Evolutionary conservation across 2,797 vertebrate genomes (phyloP), one percentile per base, ranked within the genome.

Genomic region (Falco naumanni): DNA sequence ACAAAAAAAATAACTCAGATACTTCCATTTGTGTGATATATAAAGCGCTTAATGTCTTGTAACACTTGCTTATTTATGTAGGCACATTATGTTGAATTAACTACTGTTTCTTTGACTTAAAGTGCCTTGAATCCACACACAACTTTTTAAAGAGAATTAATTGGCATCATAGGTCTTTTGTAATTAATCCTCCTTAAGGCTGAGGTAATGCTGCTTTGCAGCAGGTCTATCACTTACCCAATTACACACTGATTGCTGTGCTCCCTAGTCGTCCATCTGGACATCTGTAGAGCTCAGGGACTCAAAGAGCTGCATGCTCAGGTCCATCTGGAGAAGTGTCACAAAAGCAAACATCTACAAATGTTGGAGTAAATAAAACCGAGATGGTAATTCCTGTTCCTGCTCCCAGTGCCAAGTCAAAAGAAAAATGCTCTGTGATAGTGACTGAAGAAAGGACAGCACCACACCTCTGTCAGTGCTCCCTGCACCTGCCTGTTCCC

Each of bases 131-230:
- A 92, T 88, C 63, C 48, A 59, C 69, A 88, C 54, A 63, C 25
- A 91, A 91, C 71, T 88, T 97, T 96, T 94, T 86, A 92, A 92
- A 96, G 84, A 93, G 69, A 96, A 96, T 94, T 97, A 94, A 93
- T 96, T 94, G 87, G 69, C 87, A 90, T 96, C 90, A 54, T 68
- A 96, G 84, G 82, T 92, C 94, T 95, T 76, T 69, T 70, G 93
- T 91, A 96, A 97, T 97, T 96, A 96, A 96, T 96, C 84, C 93
- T 96, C 84, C 87, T 96, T 91, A 94, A 92, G 87, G 80, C 63
- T 97, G 93, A 97, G 94, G 95, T 96, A 96, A 93, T 92, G 75
- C 89, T 88, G 76, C 74, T 96, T 96, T 97, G 89, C 90, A 95
- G 93, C 89, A 97, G 92, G 94, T 95, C 93, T 95, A 63, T 95